Conservation (phyloP, 2,113 vertebrate genomes). For the Rhineura floridana region DNA sequence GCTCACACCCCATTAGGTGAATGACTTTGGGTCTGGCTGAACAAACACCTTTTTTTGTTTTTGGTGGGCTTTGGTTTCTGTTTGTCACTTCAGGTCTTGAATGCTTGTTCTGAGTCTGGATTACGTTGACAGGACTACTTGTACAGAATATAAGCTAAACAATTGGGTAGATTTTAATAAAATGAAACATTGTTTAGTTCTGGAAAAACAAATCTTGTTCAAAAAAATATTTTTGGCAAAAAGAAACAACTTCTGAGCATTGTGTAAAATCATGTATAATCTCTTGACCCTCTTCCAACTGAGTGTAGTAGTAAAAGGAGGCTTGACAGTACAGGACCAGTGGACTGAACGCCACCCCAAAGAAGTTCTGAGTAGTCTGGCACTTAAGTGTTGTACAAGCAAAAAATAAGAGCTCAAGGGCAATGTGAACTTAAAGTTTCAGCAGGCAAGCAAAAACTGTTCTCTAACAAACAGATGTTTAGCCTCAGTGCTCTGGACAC, state of each 20-base stretch:
- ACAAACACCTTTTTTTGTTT: constrained; percentile 5
- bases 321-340: neutral
- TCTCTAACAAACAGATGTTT: neutral
- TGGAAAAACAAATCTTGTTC: neutral
- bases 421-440: neutral
- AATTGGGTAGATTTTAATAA: constrained; percentile 13
- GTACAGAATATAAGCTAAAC: constrained; percentile 41
- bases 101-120: neutral
- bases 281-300: neutral
- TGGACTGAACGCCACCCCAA: neutral
- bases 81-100: constrained; percentile 48
- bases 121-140: constrained; percentile 37
- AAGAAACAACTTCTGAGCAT: neutral
- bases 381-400: neutral
- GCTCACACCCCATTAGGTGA: neutral
- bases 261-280: neutral
- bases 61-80: neutral
- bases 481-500: neutral
- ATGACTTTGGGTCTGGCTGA: neutral
- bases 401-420: neutral
- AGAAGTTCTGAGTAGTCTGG: neutral
- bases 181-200: neutral
- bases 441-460: too few species aligned
- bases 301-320: neutral
- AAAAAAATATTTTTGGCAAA: neutral